A percentile compares a stretch with the other conserved stretches of the same genome.
Evolutionary conservation across 2,113 vertebrate genomes (phyloP).

Genomic region (Genyomyrus donnyi): DNA sequence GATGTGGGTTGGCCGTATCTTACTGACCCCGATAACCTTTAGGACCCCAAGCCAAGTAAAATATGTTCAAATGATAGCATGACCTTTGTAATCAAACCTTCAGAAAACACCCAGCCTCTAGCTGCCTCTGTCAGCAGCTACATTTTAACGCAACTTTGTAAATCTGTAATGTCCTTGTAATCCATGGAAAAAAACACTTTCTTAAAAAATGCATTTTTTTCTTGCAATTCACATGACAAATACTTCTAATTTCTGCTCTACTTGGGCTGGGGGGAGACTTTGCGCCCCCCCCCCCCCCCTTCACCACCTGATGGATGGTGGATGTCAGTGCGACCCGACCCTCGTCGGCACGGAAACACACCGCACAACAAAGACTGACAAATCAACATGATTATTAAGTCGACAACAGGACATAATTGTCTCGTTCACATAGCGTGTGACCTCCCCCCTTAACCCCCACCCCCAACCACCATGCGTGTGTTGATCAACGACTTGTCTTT

Average conservation of each 20-base stretch:
- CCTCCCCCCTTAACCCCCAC: not conserved
- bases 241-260: not conserved
- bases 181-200: not conserved
- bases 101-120: not conserved
- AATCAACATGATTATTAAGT: slow-evolving; percentile 18
- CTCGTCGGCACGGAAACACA: not conserved
- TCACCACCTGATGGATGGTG: not conserved
- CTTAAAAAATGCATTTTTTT: not conserved
- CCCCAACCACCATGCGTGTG: not conserved
- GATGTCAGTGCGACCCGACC: not conserved
- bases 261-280: not conserved
- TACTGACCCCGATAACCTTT: not conserved
- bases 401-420: not conserved
- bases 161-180: not conserved
- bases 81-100: not conserved
- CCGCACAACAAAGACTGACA: not conserved
- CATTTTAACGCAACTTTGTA: not conserved
- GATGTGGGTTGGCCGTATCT: not conserved
- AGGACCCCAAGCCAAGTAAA: not conserved
- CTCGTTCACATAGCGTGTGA: not conserved
- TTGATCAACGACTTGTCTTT: slow-evolving; percentile 2
- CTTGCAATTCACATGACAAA: not conserved
- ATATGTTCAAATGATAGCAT: not conserved
- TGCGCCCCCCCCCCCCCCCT: not conserved
- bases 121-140: not conserved